A percentile compares a stretch with the other conserved stretches of the same genome.
phyloP scores from a whole-genome alignment of 2,888 invertebrate species.

The Drosophila paranaensis region DNA sequence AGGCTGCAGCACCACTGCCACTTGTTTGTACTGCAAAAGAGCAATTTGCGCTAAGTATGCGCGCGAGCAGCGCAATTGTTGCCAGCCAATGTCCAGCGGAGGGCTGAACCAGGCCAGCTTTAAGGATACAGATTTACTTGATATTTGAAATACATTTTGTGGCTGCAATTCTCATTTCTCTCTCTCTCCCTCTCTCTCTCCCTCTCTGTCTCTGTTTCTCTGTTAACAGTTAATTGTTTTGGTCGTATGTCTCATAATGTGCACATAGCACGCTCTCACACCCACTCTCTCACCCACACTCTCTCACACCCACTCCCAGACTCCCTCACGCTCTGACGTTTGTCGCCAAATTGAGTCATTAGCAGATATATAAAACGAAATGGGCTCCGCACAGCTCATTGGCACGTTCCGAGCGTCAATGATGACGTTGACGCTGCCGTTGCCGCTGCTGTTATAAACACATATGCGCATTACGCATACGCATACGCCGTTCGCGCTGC shows the following conservation, averaged over 20 bases:
- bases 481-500: conserved; percentile 5
- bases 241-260: conserved; percentile 36
- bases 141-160: not conserved
- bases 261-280: conserved; percentile 20
- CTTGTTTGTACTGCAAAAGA: conserved; percentile 51
- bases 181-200: too few species aligned
- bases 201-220: conserved; percentile 23
- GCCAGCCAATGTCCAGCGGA: conserved; percentile 13
- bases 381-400: conserved; percentile 72
- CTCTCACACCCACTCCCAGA: fast-evolving
- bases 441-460: conserved; percentile 45
- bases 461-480: conserved; percentile 63
- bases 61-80: conserved; percentile 57
- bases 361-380: conserved; percentile 74
- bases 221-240: conserved; percentile 57
- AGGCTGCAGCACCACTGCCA: conserved; percentile 14
- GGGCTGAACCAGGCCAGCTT: not conserved
- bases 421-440: conserved; percentile 29
- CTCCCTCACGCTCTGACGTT: conserved; percentile 14
- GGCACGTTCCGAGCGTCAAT: conserved; percentile 64
- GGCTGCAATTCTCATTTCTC: conserved; percentile 27
- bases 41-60: conserved; percentile 68
- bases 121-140: not conserved
- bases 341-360: conserved; percentile 75
- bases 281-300: not conserved